Evolutionary conservation across 2,113 vertebrate species (phyloP).

Genomic region (Procavia capensis): DNA sequence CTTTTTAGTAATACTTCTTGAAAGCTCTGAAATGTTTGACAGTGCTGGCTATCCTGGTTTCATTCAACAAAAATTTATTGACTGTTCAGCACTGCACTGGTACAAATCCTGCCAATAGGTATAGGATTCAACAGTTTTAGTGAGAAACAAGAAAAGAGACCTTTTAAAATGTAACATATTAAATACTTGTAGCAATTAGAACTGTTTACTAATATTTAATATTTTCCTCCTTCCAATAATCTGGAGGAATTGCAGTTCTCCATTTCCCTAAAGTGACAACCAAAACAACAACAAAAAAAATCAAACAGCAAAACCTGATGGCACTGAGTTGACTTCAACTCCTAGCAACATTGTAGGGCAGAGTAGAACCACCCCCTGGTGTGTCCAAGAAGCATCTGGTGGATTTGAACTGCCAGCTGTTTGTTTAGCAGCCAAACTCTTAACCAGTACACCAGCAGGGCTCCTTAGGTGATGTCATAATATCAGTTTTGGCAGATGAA

Average conservation of each 20-base stretch:
- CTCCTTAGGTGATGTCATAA: neutral
- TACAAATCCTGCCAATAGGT: neutral
- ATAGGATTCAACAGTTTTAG: neutral
- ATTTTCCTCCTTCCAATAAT: neutral
- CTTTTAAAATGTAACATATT: neutral
- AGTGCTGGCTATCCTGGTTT: neutral
- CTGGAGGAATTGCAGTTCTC: neutral
- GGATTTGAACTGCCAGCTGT: no score
- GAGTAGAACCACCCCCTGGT: no score
- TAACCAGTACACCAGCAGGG: no score
- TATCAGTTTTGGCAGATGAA: neutral
- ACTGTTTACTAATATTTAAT: neutral
- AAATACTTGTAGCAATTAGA: neutral
- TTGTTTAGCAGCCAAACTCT: no score
- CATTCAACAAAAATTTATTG: neutral
- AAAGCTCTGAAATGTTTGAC: neutral
- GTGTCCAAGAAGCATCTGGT: no score
- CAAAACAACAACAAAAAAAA: no score
- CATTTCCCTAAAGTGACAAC: neutral
- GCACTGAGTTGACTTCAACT: no score
- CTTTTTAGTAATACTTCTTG: neutral
- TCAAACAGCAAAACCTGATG: no score
- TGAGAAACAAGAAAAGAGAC: neutral
- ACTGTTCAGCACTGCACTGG: neutral
- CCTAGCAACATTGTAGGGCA: no score